phyloP scores from a whole-genome alignment of 2,113 vertebrate genomes.

The Dicaeum eximium region DNA sequence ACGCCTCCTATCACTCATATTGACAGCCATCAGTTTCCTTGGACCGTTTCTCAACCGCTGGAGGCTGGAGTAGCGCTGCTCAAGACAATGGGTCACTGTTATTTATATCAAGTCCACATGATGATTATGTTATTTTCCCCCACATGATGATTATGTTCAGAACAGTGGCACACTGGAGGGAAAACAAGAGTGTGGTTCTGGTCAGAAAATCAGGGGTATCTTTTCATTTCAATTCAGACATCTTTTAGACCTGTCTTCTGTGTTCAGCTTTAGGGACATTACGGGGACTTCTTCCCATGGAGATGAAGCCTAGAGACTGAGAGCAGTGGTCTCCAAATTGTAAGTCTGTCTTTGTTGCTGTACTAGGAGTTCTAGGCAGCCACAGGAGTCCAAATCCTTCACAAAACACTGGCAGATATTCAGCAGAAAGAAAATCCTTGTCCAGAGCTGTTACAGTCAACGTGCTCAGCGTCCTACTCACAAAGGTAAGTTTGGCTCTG shows the following conservation, averaged over 20 bases:
- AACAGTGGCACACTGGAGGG: background rate
- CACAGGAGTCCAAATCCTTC: background rate
- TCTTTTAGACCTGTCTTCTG: background rate
- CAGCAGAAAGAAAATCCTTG: background rate
- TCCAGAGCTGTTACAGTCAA: background rate
- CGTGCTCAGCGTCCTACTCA: background rate
- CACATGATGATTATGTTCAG: background rate
- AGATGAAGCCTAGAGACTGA: background rate
- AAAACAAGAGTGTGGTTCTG: background rate
- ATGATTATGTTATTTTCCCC: background rate
- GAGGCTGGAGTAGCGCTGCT: background rate
- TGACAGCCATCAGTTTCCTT: constrained; percentile 5
- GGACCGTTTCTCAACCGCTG: background rate
- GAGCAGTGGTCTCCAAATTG: background rate
- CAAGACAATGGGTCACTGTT: background rate
- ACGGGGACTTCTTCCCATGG: background rate
- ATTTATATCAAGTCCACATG: background rate
- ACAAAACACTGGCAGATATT: background rate
- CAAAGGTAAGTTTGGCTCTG: background rate
- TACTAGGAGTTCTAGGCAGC: background rate
- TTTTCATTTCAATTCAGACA: background rate
- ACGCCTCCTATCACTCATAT: constrained; percentile 47
- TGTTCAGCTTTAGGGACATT: background rate
- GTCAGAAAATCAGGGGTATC: background rate
- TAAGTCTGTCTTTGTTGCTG: background rate